These are phyloP conservation scores for Mya arenaria DNA, from an alignment of 1,140 invertebrate species.

Conservation along the genomic window DNA sequence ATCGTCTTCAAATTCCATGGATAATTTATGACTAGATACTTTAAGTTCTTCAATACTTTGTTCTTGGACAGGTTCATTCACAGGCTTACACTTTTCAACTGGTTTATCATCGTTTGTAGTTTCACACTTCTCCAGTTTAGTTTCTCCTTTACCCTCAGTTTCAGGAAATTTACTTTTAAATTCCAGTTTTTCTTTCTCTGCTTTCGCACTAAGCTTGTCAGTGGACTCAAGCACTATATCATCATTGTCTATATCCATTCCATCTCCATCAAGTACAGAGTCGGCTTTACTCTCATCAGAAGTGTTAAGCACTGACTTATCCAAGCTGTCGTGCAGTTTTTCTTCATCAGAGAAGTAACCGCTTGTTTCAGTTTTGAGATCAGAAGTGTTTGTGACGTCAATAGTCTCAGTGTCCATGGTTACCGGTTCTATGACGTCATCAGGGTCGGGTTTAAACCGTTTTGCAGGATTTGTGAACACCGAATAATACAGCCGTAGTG, in stretches of 20 bases:
- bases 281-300: slow-evolving; percentile 30
- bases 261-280: slow-evolving; percentile 33
- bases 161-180: background rate
- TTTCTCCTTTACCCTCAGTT: background rate
- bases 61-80: background rate
- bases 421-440: background rate
- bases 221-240: background rate
- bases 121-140: slow-evolving; percentile 4
- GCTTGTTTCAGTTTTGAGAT: slow-evolving; percentile 51
- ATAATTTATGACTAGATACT: too few relatives aligned
- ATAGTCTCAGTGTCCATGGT: too few relatives aligned
- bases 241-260: slow-evolving; percentile 29
- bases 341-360: slow-evolving; percentile 26
- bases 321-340: background rate
- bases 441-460: slow-evolving; percentile 36
- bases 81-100: background rate
- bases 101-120: background rate
- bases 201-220: background rate
- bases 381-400: slow-evolving; percentile 31
- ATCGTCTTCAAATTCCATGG: too few relatives aligned
- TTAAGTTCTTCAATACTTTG: background rate
- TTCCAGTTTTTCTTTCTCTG: background rate
- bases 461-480: slow-evolving; percentile 61
- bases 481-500: slow-evolving; percentile 67
- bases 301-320: slow-evolving; percentile 7